Evolutionary conservation across 1,140 invertebrate genomes (phyloP).

Genomic region (Cyclina sinensis): DNA sequence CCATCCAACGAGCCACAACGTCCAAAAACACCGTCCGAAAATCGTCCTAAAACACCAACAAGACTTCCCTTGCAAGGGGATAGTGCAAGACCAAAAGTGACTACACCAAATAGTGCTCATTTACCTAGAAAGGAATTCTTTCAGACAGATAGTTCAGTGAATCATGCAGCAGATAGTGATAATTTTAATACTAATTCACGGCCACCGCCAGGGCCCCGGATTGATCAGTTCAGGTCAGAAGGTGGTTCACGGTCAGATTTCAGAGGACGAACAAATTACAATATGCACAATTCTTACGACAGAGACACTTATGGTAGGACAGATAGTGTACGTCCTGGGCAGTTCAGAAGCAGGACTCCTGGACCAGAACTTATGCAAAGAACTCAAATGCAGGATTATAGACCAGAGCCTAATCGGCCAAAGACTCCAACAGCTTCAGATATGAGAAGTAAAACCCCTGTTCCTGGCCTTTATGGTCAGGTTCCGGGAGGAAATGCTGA

Average conservation of each 20-base stretch:
- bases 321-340: conserved; percentile 79
- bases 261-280: conserved; percentile 67
- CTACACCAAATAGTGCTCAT: conserved; percentile 71
- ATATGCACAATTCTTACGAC: conserved; percentile 76
- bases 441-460: conserved; percentile 82
- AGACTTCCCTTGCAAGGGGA: conserved; percentile 58
- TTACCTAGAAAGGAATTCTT: conserved; percentile 69
- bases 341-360: conserved; percentile 85
- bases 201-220: conserved; percentile 79
- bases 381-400: conserved; percentile 72
- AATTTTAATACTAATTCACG: conserved; percentile 74
- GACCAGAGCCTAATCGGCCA: conserved; percentile 77
- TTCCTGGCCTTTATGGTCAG: conserved; percentile 70
- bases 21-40: conserved; percentile 79
- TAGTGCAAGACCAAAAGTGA: conserved; percentile 28
- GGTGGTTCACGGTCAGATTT: conserved; percentile 55
- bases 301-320: conserved; percentile 72
- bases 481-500: conserved; percentile 71
- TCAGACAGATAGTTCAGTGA: conserved; percentile 53
- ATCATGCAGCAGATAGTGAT: conserved; percentile 70
- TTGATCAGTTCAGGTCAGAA: conserved; percentile 71
- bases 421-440: conserved; percentile 85
- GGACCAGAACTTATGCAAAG: conserved; percentile 85
- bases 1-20: conserved; percentile 69
- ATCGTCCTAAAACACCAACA: conserved; percentile 82